Evolutionary conservation across 2,113 vertebrate genomes (phyloP).

Genomic region (Phycodurus eques): DNA sequence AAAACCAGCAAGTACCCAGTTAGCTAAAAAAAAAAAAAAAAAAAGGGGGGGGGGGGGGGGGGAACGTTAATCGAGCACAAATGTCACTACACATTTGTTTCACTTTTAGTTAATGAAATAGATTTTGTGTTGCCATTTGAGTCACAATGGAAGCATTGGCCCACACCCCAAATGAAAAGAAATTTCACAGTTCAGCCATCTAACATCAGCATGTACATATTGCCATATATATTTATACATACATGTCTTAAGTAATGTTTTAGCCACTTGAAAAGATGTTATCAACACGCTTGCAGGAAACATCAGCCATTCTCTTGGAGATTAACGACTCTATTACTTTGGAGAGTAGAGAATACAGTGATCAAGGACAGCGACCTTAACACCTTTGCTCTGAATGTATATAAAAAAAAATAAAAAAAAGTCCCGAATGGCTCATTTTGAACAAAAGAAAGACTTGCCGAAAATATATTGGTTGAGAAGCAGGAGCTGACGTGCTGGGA

Average conservation of each 20-base stretch:
- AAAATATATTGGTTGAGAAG: not conserved
- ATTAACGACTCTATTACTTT: conserved; percentile 21
- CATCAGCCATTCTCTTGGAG: conserved; percentile 3
- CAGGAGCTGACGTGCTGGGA: not conserved
- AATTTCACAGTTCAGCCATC: not conserved
- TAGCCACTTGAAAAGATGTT: conserved; percentile 23
- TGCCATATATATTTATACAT: not conserved
- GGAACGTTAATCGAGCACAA: too few relatives aligned
- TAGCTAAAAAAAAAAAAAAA: too few relatives aligned
- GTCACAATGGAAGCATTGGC: too few relatives aligned
- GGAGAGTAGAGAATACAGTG: not conserved
- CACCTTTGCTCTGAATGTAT: conserved; percentile 16
- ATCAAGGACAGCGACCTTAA: not conserved
- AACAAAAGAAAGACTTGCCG: not conserved
- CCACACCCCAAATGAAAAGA: not conserved
- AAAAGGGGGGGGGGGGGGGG: too few relatives aligned
- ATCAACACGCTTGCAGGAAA: conserved; percentile 12
- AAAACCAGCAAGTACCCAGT: too few relatives aligned
- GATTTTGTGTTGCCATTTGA: too few relatives aligned
- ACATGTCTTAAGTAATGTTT: conserved; percentile 6
- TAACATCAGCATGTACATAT: not conserved
- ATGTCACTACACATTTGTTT: too few relatives aligned
- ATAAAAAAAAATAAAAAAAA: conserved; percentile 9
- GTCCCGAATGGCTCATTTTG: not conserved
- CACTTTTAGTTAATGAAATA: too few relatives aligned